phyloP scores from a whole-genome alignment of 2,888 invertebrate genomes.

The Agrenia bidenticulata region DNA sequence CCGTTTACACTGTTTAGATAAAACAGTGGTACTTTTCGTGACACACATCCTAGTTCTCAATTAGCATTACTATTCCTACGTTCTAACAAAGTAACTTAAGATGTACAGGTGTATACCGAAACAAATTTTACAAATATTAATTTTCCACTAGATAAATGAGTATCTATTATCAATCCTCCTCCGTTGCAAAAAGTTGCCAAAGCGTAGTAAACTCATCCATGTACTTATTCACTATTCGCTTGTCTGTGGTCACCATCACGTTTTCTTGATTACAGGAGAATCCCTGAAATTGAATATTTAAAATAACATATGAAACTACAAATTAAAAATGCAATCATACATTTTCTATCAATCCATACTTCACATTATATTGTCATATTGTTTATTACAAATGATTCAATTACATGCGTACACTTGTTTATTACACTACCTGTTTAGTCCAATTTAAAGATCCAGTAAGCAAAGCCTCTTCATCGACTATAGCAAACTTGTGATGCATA shows the following conservation, averaged over 20 bases:
- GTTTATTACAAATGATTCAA: background rate
- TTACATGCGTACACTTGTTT: background rate
- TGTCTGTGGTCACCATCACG: slow-evolving; percentile 56
- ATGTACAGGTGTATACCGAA: too few relatives aligned
- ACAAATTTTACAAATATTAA: too few relatives aligned
- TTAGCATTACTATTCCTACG: too few relatives aligned
- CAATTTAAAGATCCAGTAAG: slow-evolving; percentile 61
- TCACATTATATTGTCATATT: too few relatives aligned
- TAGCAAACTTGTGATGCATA: slow-evolving; percentile 61
- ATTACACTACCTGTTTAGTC: slow-evolving; percentile 59
- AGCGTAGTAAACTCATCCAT: slow-evolving; percentile 38
- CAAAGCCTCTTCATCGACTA: slow-evolving; percentile 57
- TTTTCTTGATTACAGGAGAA: slow-evolving; percentile 59
- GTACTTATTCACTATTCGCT: slow-evolving; percentile 53
- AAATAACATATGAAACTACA: background rate
- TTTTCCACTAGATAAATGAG: too few relatives aligned
- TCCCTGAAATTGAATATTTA: slow-evolving; percentile 33
- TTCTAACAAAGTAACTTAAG: too few relatives aligned
- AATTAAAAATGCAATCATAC: too few relatives aligned
- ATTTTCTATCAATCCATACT: too few relatives aligned
- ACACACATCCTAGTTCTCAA: too few relatives aligned
- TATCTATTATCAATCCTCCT: background rate
- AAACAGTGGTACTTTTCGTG: too few relatives aligned
- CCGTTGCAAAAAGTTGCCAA: slow-evolving; percentile 24
- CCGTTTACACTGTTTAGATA: too few relatives aligned